Percentiles rank a stretch among this genome's conserved stretches.
phyloP scores from a whole-genome alignment of 1,140 invertebrate genomes.

The Heliconius himera region DNA sequence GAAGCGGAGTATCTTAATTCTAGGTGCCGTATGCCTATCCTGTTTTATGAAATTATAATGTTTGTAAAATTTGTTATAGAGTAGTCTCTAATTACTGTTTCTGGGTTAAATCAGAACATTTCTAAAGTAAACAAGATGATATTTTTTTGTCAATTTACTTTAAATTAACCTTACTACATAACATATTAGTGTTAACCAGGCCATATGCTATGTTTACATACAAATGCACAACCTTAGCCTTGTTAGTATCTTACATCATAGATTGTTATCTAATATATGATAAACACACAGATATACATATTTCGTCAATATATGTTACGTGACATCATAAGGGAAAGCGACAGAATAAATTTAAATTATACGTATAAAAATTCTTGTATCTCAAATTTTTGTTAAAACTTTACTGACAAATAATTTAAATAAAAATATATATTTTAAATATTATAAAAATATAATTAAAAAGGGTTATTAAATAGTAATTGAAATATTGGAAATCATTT shows the following conservation, averaged over 20 bases:
- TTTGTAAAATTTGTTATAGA: no score
- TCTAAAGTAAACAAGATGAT: neutral
- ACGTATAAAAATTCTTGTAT: neutral
- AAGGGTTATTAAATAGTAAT: no score
- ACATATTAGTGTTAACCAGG: slow-evolving; percentile 7
- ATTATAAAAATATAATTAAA: no score
- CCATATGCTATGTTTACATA: slow-evolving; percentile 31
- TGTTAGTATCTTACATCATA: slow-evolving; percentile 51
- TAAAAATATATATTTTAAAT: no score
- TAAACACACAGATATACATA: slow-evolving; percentile 37
- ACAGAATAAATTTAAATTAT: neutral
- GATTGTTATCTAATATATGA: slow-evolving; percentile 54
- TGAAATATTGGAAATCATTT: neutral
- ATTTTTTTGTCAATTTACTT: neutral
- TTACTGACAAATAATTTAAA: no score
- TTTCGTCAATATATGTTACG: slow-evolving; percentile 62
- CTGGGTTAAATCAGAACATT: no score
- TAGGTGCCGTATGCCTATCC: no score
- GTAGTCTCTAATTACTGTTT: no score
- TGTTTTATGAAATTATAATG: no score
- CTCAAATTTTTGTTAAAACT: neutral
- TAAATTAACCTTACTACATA: neutral
- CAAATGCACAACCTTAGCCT: slow-evolving; percentile 67
- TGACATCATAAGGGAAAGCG: slow-evolving; percentile 46
- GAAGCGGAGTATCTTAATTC: no score